Evolutionary conservation across 2,113 vertebrate species (phyloP), one percentile per base, ranked within the genome.

Genomic region (Polypterus bichir): DNA sequence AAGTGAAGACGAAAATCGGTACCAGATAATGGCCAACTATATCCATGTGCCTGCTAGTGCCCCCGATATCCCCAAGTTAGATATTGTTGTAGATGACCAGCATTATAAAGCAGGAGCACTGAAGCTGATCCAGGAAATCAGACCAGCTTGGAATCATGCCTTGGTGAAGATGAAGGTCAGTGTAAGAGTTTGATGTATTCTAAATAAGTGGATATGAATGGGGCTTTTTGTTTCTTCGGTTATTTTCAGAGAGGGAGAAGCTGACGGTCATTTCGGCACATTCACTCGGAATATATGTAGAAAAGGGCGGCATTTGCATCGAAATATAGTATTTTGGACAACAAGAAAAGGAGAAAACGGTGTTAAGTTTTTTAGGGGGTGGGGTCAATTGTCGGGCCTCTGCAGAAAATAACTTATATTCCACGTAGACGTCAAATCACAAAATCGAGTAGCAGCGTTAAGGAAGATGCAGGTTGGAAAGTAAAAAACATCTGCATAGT

Each of bases 31-130:
- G 86, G 86, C 83, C 1, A 80, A 82, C 66, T 88, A 83, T 74
- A 88, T 88, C n/a, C 86, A 88, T 6, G 82, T 88, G 3, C 86
- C 86, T 3, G 84, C 83, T 5, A 73, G 82, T 69, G 83, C 84
- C 48, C 84, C 84, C 0, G 64, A 62, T 1, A 84, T 88, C 47
- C 84, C 81, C 8, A 88, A 83, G 73, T 81, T 87, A 74, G 76
- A 83, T 3, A 81, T 86, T 65, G 82, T 80, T 6, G 75, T 88
- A 44, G 81, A 87, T 66, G 86, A 86, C 60, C 65, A 69, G 49
- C 82, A 88, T 74, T 84, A 70, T 73, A 73, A 81, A 65, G 54
- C 76, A 6, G 84, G 80, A 5, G 84, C 84, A 0, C 59, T 86
- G 71, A 74, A 64, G 63, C 79, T 88, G 8, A 73, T 87, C 62